Base-by-base conservation (phyloP, 2,113 vertebrate genomes). In the Rhinolophus ferrumequinum region DNA sequence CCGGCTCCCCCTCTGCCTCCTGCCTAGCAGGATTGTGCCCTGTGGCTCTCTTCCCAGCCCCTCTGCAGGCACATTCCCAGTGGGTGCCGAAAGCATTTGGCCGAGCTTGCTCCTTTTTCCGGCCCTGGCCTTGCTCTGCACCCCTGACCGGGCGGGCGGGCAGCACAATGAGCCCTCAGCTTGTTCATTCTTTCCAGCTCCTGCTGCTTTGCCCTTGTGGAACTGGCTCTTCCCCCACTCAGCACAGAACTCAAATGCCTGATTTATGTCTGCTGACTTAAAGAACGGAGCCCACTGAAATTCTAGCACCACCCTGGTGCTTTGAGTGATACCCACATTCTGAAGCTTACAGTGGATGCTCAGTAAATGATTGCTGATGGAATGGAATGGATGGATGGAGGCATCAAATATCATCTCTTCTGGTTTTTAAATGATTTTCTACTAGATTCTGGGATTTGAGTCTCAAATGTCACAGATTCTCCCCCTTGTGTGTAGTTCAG, bases 61-160 rank as follows among this genome's bases (percentile, higher is more conserved):
- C 80, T 95, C 92, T 5, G 70, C 92, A 69, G 91, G 94, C 97
- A 54, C 95, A n/a, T 96, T 95, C 94, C 93, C 97, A 91, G 91
- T 28, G 91, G 95, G 80, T 44, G 41, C 90, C 10, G 35, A 12
- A 82, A 95, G 64, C 64, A 0, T 64, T 94, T 93, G 97, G 91
- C 97, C 75, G 62, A 26, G 66, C 69, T 72, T 0, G 0, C 82
- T 83, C 33, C 73, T 75, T 67, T 90, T 90, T 44, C 87, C 90
- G 62, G 93, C 85, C 70, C 81, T 86, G 97, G 95, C 95, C 93
- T 85, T 30, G 56, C 11, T 83, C 86, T 88, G 85, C 14, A 87
- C 93, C 85, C 82, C 96, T 86, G 94, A 94, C 93, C 0, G 6
- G 47, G 94, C 62, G 2, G 30, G 94, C 72, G 4, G 44, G 38